Percentiles rank a stretch among this genome's conserved stretches.
Conservation (phyloP, 2,888 invertebrate genomes). For the Catocala fraxini region DNA sequence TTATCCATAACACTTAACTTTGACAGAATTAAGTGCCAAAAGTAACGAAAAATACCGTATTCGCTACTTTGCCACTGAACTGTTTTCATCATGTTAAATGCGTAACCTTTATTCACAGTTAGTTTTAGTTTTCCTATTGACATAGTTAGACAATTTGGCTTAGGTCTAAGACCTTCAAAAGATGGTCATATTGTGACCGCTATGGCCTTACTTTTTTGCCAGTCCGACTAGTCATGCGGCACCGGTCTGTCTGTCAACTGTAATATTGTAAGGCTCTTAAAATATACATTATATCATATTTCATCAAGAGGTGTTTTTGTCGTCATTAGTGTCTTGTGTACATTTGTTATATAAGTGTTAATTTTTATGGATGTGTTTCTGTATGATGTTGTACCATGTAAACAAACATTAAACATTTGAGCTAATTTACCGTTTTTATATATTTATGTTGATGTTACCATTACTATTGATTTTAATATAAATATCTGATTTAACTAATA, state of each 20-base stretch:
- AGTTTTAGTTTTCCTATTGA: slow-evolving; percentile 36
- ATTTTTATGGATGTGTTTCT: too few species aligned
- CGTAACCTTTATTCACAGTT: neutral
- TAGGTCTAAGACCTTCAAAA: slow-evolving; percentile 44
- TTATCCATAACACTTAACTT: too few species aligned
- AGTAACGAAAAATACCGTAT: too few species aligned
- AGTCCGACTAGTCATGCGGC: slow-evolving; percentile 59
- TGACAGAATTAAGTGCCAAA: too few species aligned
- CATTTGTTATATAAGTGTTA: neutral
- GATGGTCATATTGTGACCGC: slow-evolving; percentile 56
- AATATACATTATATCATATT: slow-evolving; percentile 12
- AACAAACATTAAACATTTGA: too few species aligned
- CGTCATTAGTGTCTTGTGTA: slow-evolving; percentile 3
- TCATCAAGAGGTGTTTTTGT: slow-evolving; percentile 9
- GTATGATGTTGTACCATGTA: too few species aligned
- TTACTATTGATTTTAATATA: too few species aligned
- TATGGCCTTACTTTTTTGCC: slow-evolving; percentile 69
- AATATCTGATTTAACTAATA: too few species aligned
- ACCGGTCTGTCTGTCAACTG: slow-evolving; percentile 44
- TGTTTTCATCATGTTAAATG: slow-evolving; percentile 1
- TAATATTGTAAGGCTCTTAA: slow-evolving; percentile 20
- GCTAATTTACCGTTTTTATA: too few species aligned
- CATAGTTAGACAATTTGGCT: slow-evolving; percentile 20
- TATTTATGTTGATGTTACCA: too few species aligned
- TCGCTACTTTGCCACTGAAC: too few species aligned